A percentile compares a stretch with the other conserved stretches of the same genome.
These are phyloP conservation scores for Coracias cyanogaster DNA, from an alignment of 2,797 vertebrate species.

Conservation along the genomic window DNA sequence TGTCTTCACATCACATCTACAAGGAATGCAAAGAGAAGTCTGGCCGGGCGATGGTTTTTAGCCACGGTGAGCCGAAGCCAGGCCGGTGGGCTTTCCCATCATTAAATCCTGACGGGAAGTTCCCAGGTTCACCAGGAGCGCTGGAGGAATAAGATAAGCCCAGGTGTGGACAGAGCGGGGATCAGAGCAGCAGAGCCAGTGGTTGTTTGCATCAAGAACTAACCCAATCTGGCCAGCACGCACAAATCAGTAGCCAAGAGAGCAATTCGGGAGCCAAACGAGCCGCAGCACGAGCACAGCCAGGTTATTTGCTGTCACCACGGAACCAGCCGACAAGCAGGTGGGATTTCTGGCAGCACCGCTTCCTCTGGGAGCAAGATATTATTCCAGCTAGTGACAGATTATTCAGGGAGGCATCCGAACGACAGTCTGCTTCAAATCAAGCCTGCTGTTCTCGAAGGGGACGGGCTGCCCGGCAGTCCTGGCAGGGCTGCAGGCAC, in stretches of 20 bases:
- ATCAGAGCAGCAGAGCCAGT: not conserved
- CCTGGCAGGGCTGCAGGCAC: not conserved
- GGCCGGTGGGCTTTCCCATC: not conserved
- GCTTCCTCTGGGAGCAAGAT: not conserved
- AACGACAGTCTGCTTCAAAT: not conserved
- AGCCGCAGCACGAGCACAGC: not conserved
- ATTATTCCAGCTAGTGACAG: not conserved
- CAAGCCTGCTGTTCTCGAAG: not conserved
- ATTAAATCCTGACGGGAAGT: not conserved
- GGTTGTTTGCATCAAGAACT: not conserved
- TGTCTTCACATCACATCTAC: not conserved
- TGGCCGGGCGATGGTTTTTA: not conserved
- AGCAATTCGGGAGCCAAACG: not conserved
- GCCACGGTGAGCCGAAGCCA: not conserved
- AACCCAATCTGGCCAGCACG: rapidly evolving
- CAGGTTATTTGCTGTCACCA: not conserved
- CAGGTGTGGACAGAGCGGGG: rapidly evolving
- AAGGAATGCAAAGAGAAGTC: not conserved
- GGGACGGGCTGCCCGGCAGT: not conserved
- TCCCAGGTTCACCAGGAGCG: not conserved
- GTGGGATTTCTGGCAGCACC: not conserved
- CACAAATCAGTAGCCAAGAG: not conserved
- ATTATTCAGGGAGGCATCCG: not conserved
- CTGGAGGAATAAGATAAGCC: not conserved
- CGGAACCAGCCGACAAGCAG: not conserved